Conservation (phyloP, 2,113 vertebrate species). For the Ptyas mucosa region DNA sequence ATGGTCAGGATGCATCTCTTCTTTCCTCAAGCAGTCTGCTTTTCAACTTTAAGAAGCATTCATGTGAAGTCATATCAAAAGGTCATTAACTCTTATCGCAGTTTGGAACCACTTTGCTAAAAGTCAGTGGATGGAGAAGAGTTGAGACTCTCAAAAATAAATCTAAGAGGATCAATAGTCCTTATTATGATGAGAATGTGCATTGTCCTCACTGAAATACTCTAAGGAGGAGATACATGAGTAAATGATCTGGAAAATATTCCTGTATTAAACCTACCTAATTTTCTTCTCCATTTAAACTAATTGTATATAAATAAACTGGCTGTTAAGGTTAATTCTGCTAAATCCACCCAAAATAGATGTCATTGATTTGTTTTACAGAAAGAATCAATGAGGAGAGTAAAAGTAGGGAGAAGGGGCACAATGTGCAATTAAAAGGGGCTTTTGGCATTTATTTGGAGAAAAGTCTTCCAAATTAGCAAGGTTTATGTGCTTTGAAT, state of each 20-base stretch:
- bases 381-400: slow-evolving; percentile 26
- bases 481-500: slow-evolving; percentile 17
- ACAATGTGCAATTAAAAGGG: neutral
- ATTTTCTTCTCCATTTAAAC: slow-evolving; percentile 60
- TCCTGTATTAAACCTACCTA: slow-evolving; percentile 49
- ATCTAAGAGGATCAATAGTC: slow-evolving; percentile 34
- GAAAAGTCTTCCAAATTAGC: neutral
- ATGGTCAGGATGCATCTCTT: neutral
- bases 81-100: neutral
- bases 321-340: slow-evolving; percentile 50
- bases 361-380: slow-evolving; percentile 49
- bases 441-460: slow-evolving; percentile 23
- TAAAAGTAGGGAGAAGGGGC: slow-evolving; percentile 29
- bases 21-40: neutral
- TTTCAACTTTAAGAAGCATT: neutral
- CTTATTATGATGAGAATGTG: slow-evolving; percentile 27
- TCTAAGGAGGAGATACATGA: slow-evolving; percentile 17
- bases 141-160: neutral
- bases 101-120: neutral
- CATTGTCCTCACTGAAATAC: slow-evolving; percentile 29
- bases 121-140: neutral
- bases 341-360: slow-evolving; percentile 55
- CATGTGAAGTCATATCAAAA: neutral
- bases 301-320: slow-evolving; percentile 57
- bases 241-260: slow-evolving; percentile 56